Conservation (phyloP, 1,140 invertebrate species). For the Marisa cornuarietis region DNA sequence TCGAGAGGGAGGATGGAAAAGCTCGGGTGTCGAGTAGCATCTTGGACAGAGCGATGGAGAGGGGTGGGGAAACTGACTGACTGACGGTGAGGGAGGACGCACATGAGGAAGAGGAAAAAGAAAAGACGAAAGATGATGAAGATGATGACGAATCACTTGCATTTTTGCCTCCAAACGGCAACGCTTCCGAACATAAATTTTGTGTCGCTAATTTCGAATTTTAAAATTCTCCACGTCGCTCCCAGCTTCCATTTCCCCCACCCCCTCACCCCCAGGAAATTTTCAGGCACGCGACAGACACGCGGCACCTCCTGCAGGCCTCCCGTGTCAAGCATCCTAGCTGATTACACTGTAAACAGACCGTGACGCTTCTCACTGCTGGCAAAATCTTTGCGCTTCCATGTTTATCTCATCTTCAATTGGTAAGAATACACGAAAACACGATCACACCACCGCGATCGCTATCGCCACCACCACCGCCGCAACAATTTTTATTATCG, state of each 20-base stretch:
- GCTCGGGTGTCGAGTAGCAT: too few relatives aligned
- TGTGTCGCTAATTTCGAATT: too few relatives aligned
- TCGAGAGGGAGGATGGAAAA: background rate
- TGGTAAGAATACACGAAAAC: too few relatives aligned
- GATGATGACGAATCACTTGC: background rate
- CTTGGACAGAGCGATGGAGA: background rate
- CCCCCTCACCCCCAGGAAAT: too few relatives aligned
- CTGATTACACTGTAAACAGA: background rate
- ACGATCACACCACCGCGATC: background rate
- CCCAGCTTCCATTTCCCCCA: too few relatives aligned
- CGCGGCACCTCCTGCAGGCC: too few relatives aligned
- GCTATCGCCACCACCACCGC: background rate
- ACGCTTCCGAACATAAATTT: too few relatives aligned
- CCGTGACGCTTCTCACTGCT: background rate
- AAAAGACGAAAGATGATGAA: background rate
- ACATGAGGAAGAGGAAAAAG: slow-evolving; percentile 18
- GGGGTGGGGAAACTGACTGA: background rate
- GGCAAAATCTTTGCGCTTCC: background rate
- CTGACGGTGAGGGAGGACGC: background rate
- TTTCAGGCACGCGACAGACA: too few relatives aligned
- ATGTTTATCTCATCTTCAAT: background rate
- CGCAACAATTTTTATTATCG: background rate
- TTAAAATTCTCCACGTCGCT: too few relatives aligned
- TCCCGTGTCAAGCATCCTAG: background rate
- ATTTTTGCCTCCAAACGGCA: too few relatives aligned